These are phyloP conservation scores for Autographa gamma DNA, from an alignment of 2,888 invertebrate species.

Conservation along the genomic window DNA sequence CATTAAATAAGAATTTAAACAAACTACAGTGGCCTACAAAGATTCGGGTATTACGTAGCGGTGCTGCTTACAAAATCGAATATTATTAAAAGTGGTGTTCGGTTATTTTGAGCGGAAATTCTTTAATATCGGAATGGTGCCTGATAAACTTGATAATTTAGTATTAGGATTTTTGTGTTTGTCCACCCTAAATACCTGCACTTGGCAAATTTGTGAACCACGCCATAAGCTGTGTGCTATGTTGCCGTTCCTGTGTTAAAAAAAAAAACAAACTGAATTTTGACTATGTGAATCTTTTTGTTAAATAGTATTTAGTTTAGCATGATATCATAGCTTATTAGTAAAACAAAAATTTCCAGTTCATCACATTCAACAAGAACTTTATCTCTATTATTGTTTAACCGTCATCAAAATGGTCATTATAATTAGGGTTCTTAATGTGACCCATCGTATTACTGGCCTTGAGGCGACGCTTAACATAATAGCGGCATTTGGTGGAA, in stretches of 20 bases:
- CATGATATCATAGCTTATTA: no score
- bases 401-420: conserved; percentile 48
- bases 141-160: no score
- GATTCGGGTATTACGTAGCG: neutral
- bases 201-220: no score
- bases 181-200: no score
- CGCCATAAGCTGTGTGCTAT: no score
- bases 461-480: conserved; percentile 45
- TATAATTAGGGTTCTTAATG: conserved; percentile 42
- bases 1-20: conserved; percentile 16
- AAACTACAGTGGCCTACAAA: conserved; percentile 1
- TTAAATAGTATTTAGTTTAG: no score
- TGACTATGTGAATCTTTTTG: no score
- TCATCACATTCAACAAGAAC: conserved; percentile 6
- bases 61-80: conserved; percentile 1
- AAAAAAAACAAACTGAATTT: no score
- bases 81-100: neutral
- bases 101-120: neutral
- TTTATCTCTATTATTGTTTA: conserved; percentile 34
- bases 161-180: neutral
- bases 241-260: no score
- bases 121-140: neutral
- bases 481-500: conserved; percentile 46
- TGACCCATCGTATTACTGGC: conserved; percentile 53
- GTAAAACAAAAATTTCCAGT: conserved; percentile 2